Evolutionary conservation across 2,888 invertebrate species (phyloP).

Genomic region (Digitonthophagus gazella): DNA sequence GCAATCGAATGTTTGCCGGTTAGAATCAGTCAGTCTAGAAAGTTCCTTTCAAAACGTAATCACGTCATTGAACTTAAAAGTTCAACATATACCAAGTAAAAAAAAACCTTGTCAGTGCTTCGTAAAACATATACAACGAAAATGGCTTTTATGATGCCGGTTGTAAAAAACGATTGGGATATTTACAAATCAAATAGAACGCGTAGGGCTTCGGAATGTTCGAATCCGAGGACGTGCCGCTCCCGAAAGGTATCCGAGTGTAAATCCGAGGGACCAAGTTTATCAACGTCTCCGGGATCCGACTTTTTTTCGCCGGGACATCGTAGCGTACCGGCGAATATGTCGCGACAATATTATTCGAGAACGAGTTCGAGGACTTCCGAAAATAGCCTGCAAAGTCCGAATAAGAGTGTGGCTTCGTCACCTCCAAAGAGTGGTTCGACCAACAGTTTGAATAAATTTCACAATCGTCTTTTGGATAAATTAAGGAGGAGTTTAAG

Average conservation of each 20-base stretch:
- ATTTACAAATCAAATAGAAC: conserved; percentile 83
- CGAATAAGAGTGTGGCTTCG: conserved; percentile 66
- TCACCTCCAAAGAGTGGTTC: conserved; percentile 62
- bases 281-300: conserved; percentile 64
- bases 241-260: conserved; percentile 73
- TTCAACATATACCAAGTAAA: neutral
- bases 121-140: conserved; percentile 12
- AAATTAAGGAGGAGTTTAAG: conserved; percentile 72
- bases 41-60: conserved; percentile 12
- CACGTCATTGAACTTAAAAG: neutral
- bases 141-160: conserved; percentile 96
- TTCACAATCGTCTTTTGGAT: conserved; percentile 77
- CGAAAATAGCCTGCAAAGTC: conserved; percentile 63
- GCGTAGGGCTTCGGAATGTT: conserved; percentile 73
- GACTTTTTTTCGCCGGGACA: conserved; percentile 61
- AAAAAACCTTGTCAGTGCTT: conserved; percentile 13
- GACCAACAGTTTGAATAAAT: conserved; percentile 68
- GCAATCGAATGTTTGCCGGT: conserved; percentile 27
- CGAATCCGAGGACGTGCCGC: conserved; percentile 61
- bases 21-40: conserved; percentile 24
- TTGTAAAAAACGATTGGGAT: conserved; percentile 91
- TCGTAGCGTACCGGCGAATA: conserved; percentile 65
- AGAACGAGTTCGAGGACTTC: conserved; percentile 63
- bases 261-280: conserved; percentile 70
- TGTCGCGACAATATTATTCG: conserved; percentile 58